Evolutionary conservation across 2,797 vertebrate species (phyloP).

Genomic region (Microctenopoma stevenorrisi): DNA sequence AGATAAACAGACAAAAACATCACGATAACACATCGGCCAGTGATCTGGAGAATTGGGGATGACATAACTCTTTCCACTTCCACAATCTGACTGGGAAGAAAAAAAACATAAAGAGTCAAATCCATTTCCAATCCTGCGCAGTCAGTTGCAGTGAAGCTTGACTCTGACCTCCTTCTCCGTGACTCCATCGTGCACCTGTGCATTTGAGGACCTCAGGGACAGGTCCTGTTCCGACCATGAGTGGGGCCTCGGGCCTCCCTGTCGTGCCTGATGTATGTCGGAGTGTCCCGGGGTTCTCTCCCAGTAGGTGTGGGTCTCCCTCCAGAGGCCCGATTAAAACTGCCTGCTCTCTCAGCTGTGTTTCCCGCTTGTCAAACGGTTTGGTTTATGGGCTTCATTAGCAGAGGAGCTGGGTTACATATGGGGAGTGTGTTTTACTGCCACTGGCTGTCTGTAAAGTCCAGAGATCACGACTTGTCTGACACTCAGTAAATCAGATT

Average conservation of each 20-base stretch:
- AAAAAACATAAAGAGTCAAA: conserved; percentile 14
- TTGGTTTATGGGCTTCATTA: conserved; percentile 84
- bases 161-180: conserved; percentile 63
- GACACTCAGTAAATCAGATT: conserved; percentile 79
- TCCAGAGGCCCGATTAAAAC: conserved; percentile 82
- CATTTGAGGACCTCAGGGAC: conserved; percentile 54
- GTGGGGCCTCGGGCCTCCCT: conserved; percentile 67
- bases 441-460: conserved; percentile 85
- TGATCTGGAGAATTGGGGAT: conserved; percentile 23
- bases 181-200: conserved; percentile 78
- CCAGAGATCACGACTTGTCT: conserved; percentile 78
- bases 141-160: conserved; percentile 41
- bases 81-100: conserved; percentile 41
- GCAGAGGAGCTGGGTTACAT: conserved; percentile 76
- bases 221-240: conserved; percentile 46
- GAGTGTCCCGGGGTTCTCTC: conserved; percentile 69
- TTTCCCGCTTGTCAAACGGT: conserved; percentile 80
- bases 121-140: conserved; percentile 44
- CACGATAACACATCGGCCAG: neutral
- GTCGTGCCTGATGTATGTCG: conserved; percentile 77
- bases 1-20: neutral
- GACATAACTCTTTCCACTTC: conserved; percentile 55
- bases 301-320: conserved; percentile 65
- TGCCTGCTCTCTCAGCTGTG: conserved; percentile 79
- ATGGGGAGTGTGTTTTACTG: conserved; percentile 85